Conservation (phyloP, 2,113 vertebrate genomes). For the Cavia porcellus region DNA sequence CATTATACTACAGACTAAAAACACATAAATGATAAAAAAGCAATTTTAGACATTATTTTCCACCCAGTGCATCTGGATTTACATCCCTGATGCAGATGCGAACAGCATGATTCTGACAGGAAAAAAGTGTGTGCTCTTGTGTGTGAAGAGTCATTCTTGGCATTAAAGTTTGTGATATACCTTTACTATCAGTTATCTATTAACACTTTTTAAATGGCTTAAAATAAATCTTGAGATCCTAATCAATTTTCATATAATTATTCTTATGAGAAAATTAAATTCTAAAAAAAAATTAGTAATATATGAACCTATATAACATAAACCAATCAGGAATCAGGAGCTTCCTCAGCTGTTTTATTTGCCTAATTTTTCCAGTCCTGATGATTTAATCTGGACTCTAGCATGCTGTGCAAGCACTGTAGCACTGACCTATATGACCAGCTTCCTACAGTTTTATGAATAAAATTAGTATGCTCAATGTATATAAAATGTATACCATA, state of each 20-base stretch:
- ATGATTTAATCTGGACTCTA: no score
- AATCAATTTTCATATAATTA: not conserved
- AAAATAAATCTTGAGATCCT: not conserved
- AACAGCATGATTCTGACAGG: conserved; percentile 20
- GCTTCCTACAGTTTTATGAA: conserved; percentile 29
- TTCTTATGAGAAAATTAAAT: conserved; percentile 27
- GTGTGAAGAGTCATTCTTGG: not conserved
- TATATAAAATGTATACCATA: conserved; percentile 45
- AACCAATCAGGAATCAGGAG: not conserved
- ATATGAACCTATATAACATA: not conserved
- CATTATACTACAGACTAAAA: not conserved
- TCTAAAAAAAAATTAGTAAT: not conserved
- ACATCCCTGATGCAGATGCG: not conserved
- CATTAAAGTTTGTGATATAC: not conserved
- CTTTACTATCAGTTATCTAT: conserved; percentile 16
- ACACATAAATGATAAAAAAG: not conserved
- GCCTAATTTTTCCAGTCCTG: not conserved
- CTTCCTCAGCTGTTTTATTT: not conserved
- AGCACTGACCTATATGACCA: not conserved
- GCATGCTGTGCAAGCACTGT: not conserved
- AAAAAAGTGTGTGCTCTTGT: not conserved
- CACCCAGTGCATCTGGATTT: not conserved
- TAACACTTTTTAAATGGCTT: not conserved
- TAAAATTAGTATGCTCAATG: conserved; percentile 19
- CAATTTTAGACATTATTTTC: not conserved